Conservation (phyloP, 1,140 invertebrate species). For the Anthonomus grandis region DNA sequence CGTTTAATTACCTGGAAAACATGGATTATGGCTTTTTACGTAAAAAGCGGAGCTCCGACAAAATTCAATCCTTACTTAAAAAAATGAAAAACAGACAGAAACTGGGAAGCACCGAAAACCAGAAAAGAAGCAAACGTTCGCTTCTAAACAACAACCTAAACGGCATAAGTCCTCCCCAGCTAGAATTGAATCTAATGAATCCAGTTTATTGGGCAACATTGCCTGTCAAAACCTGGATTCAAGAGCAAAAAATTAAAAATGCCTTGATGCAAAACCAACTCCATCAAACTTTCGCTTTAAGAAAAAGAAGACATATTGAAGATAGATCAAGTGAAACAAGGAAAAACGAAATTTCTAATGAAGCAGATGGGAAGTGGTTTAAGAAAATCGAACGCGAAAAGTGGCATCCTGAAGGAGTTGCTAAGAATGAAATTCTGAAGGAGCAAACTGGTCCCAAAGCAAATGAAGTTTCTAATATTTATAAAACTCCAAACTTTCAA, state of each 20-base stretch:
- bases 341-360: background rate
- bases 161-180: too few relatives aligned
- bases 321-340: background rate
- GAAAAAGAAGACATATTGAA: slow-evolving; percentile 1
- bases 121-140: too few relatives aligned
- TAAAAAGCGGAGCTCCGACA: too few relatives aligned
- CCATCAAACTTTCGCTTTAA: background rate
- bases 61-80: too few relatives aligned
- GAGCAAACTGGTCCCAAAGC: background rate
- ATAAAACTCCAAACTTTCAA: background rate
- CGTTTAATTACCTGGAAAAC: too few relatives aligned
- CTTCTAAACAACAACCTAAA: too few relatives aligned
- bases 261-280: background rate
- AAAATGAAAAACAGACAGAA: too few relatives aligned
- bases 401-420: background rate
- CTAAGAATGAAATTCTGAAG: background rate
- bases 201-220: too few relatives aligned
- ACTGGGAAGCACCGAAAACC: too few relatives aligned
- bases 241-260: slow-evolving; percentile 7
- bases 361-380: background rate
- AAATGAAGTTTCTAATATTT: background rate
- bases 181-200: too few relatives aligned
- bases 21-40: too few relatives aligned
- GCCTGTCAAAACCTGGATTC: background rate
- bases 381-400: background rate